phyloP scores from a whole-genome alignment of 2,113 vertebrate species.

The Pseudonaja textilis region DNA sequence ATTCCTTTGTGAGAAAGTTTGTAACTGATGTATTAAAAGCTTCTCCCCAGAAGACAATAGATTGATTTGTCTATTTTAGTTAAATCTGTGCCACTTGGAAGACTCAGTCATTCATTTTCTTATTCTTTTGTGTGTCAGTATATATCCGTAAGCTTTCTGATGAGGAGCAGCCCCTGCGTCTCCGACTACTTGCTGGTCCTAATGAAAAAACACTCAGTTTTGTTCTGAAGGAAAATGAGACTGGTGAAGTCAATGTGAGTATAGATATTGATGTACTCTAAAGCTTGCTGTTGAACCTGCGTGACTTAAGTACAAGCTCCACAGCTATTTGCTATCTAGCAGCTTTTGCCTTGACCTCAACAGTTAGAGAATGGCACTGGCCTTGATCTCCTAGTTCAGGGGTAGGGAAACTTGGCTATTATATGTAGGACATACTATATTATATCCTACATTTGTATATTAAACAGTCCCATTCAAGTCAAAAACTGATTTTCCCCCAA shows the following conservation, averaged over 20 bases:
- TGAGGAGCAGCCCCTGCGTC: slow-evolving; percentile 82
- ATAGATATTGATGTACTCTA: accelerated
- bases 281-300: background rate
- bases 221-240: slow-evolving; percentile 92
- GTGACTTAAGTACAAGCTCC: background rate
- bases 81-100: background rate
- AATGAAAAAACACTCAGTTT: slow-evolving; percentile 86
- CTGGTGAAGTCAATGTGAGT: slow-evolving; percentile 94
- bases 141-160: slow-evolving; percentile 83
- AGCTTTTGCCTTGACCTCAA: background rate
- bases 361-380: background rate
- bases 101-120: background rate
- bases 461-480: too few species aligned
- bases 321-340: background rate
- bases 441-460: too few species aligned
- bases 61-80: background rate
- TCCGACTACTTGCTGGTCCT: slow-evolving; percentile 88
- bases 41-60: background rate
- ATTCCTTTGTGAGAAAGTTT: background rate
- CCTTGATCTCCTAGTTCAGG: background rate
- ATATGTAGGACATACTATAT: too few species aligned
- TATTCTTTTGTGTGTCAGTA: slow-evolving; percentile 64
- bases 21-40: background rate
- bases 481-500: too few species aligned
- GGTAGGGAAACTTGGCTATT: too few species aligned